A percentile compares a stretch with the other conserved stretches of the same genome.
These are phyloP conservation scores for Eupristina koningsbergeri DNA, from an alignment of 1,140 invertebrate species.

Conservation along the genomic window DNA sequence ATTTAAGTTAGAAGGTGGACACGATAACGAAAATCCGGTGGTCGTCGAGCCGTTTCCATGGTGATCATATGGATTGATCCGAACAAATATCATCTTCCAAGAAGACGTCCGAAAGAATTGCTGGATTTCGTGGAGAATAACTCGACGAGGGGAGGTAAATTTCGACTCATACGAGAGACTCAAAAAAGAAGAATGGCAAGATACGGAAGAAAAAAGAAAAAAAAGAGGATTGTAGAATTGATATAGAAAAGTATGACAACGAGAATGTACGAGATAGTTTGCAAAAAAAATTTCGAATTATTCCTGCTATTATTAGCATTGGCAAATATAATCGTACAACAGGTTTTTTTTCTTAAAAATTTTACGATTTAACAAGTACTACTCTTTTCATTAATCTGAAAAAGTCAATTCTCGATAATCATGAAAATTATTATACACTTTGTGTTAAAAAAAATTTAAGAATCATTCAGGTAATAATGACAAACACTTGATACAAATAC, in stretches of 20 bases:
- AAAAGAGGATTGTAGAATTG: constrained; percentile 18
- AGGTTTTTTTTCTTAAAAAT: background rate
- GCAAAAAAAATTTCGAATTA: constrained; percentile 22
- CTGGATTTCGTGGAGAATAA: constrained; percentile 64
- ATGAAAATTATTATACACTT: background rate
- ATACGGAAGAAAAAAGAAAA: constrained; percentile 23
- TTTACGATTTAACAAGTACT: background rate
- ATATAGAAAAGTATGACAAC: constrained; percentile 20
- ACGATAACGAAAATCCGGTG: constrained; percentile 4
- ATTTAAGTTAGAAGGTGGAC: constrained; percentile 40
- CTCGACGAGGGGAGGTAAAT: constrained; percentile 40
- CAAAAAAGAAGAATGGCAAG: constrained; percentile 49
- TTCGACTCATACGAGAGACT: constrained; percentile 14
- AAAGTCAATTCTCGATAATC: background rate
- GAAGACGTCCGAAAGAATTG: constrained; percentile 71
- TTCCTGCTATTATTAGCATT: background rate
- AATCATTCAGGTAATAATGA: too few relatives aligned
- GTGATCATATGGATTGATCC: constrained; percentile 73
- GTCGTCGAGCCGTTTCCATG: constrained; percentile 67
- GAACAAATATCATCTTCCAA: constrained; percentile 71
- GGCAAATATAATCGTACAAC: background rate
- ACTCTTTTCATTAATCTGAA: background rate
- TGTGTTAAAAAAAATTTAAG: background rate
- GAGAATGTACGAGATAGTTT: constrained; percentile 26
- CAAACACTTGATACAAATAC: too few relatives aligned